A percentile compares a stretch with the other conserved stretches of the same genome.
These are phyloP conservation scores for Odontesthes bonariensis DNA, from an alignment of 2,113 vertebrate species.

Conservation along the genomic window DNA sequence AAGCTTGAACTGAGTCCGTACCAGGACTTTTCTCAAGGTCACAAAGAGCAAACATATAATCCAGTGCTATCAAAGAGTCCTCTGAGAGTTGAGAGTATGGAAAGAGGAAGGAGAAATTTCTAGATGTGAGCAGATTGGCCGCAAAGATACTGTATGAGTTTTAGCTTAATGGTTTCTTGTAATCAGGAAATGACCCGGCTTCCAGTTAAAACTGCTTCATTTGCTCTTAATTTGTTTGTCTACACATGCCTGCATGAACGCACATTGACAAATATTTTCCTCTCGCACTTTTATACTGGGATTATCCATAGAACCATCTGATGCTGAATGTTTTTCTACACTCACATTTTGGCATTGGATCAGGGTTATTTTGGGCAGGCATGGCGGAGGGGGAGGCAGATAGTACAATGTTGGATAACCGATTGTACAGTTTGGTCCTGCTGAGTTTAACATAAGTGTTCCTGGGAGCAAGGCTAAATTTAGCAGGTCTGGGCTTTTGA, in stretches of 20 bases:
- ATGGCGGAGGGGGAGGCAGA: constrained; percentile 29
- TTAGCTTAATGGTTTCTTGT: constrained; percentile 42
- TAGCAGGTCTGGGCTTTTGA: constrained; percentile 70
- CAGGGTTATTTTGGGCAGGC: constrained; percentile 71
- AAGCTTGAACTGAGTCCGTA: constrained; percentile 15
- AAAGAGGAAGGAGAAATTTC: constrained; percentile 44
- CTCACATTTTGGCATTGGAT: constrained; percentile 57
- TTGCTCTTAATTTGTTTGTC: constrained; percentile 48
- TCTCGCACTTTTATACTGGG: constrained; percentile 3
- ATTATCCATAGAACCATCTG: constrained; percentile 59
- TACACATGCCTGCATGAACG: constrained; percentile 14
- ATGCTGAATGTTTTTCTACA: constrained; percentile 47
- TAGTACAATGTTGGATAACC: constrained; percentile 56
- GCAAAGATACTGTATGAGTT: constrained; percentile 28
- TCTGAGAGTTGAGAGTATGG: constrained; percentile 35
- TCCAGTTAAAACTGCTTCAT: constrained; percentile 47
- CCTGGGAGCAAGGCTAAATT: constrained; percentile 64
- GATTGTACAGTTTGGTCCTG: constrained; percentile 44
- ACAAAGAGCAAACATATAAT: constrained; percentile 40
- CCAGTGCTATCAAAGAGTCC: constrained; percentile 26
- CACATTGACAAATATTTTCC: constrained; percentile 38
- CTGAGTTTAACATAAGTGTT: constrained; percentile 67
- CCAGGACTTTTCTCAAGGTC: constrained; percentile 43
- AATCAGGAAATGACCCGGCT: constrained; percentile 50
- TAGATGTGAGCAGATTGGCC: constrained; percentile 34